Evolutionary conservation across 2,888 invertebrate species (phyloP).

Genomic region (Alsophila aescularia): DNA sequence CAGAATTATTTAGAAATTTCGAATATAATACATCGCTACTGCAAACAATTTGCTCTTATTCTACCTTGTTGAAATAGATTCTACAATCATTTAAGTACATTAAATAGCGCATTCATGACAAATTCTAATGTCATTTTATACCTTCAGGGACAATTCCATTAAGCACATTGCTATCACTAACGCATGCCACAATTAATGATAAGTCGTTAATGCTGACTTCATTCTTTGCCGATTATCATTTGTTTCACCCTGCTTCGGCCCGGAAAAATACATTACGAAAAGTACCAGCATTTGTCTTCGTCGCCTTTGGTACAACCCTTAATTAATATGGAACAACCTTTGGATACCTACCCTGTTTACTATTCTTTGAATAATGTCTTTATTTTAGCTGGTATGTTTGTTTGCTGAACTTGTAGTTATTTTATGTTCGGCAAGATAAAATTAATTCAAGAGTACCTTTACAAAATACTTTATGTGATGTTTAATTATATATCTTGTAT

Average conservation of each 20-base stretch:
- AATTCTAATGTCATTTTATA: not conserved
- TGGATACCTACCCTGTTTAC: slow-evolving; percentile 67
- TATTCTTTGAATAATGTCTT: slow-evolving; percentile 59
- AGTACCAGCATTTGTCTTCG: slow-evolving; percentile 79
- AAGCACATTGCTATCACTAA: slow-evolving; percentile 39
- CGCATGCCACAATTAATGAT: slow-evolving; percentile 71
- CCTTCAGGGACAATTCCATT: slow-evolving; percentile 26
- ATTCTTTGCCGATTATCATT: slow-evolving; percentile 84
- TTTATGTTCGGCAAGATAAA: not conserved
- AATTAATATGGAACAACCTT: slow-evolving; percentile 83
- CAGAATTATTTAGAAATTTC: no score
- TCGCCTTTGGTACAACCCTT: slow-evolving; percentile 74
- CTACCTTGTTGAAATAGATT: no score
- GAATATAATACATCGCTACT: no score
- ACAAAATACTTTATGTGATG: no score
- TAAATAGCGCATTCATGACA: no score
- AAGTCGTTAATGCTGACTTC: slow-evolving; percentile 72
- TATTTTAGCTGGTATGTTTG: not conserved
- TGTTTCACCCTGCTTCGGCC: slow-evolving; percentile 68
- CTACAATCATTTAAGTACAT: no score
- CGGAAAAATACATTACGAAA: slow-evolving; percentile 80
- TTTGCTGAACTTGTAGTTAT: not conserved
- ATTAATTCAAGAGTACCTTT: no score
- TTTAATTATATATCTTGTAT: no score
- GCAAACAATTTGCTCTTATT: no score